These are phyloP conservation scores for Muscicapa striata DNA, from an alignment of 2,797 vertebrate species.

Conservation along the genomic window DNA sequence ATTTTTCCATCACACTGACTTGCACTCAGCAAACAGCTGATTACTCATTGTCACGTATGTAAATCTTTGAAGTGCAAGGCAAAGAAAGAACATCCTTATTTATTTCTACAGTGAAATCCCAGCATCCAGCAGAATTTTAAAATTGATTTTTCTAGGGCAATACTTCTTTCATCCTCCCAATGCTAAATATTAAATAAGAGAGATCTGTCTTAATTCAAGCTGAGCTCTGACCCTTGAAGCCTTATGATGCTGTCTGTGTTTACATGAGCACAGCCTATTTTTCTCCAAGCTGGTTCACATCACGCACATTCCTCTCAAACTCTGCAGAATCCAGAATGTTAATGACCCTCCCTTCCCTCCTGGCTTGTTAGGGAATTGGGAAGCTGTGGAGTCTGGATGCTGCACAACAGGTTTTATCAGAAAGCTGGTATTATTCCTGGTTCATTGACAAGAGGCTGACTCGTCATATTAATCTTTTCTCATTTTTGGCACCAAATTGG, in stretches of 20 bases:
- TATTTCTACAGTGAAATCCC: constrained; percentile 22
- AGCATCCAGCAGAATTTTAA: constrained; percentile 17
- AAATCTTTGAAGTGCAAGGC: constrained; percentile 26
- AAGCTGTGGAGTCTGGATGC: neutral
- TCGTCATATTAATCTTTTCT: neutral
- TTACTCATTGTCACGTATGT: neutral
- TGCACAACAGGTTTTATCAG: neutral
- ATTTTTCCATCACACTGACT: neutral
- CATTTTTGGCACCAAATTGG: neutral
- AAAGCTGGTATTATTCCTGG: constrained; percentile 20
- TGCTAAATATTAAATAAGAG: constrained; percentile 30
- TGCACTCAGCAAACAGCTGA: neutral
- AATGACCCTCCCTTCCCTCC: neutral
- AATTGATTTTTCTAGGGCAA: constrained; percentile 44
- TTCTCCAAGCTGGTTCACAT: neutral
- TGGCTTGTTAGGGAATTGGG: neutral
- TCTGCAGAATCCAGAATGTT: neutral
- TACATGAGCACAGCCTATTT: neutral
- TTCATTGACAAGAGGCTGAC: neutral
- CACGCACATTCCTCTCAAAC: neutral
- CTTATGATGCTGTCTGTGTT: neutral
- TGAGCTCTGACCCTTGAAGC: constrained; percentile 34
- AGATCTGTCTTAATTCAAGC: constrained; percentile 36
- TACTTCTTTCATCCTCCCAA: constrained; percentile 27
- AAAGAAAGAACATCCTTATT: constrained; percentile 11